These are phyloP conservation scores for Toxotes lorentzi DNA, from an alignment of 2,797 vertebrate genomes.

Conservation along the genomic window DNA sequence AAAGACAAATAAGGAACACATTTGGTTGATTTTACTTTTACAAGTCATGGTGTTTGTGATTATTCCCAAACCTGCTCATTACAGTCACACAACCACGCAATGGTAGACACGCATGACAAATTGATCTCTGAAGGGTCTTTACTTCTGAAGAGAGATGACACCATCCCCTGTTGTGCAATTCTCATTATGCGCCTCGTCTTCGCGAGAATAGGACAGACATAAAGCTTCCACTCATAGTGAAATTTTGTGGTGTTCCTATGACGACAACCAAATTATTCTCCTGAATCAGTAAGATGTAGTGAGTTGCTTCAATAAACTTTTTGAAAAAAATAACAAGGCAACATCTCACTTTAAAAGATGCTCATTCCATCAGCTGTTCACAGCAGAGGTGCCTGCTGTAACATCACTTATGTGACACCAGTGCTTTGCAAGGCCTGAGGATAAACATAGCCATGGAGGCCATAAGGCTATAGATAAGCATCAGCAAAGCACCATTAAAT, in stretches of 20 bases:
- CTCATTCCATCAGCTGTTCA: not conserved
- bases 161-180: constrained; percentile 24
- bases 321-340: no score
- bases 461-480: constrained; percentile 6
- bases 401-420: not conserved
- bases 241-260: not conserved
- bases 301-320: not conserved
- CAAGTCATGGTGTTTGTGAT: not conserved
- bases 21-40: not conserved
- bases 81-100: not conserved
- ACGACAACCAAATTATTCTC: not conserved
- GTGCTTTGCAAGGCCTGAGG: constrained; percentile 26
- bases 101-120: constrained; percentile 2
- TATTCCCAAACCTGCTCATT: not conserved
- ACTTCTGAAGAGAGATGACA: constrained; percentile 6
- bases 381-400: no score
- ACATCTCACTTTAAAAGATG: not conserved
- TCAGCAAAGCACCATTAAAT: constrained; percentile 39
- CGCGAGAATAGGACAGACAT: not conserved
- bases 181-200: constrained; percentile 31
- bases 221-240: not conserved
- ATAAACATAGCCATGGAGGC: constrained; percentile 13
- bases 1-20: not conserved
- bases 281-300: not conserved
- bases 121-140: constrained; percentile 11